Base-by-base conservation (phyloP, 2,888 invertebrate species). In the Andrena haemorrhoa region DNA sequence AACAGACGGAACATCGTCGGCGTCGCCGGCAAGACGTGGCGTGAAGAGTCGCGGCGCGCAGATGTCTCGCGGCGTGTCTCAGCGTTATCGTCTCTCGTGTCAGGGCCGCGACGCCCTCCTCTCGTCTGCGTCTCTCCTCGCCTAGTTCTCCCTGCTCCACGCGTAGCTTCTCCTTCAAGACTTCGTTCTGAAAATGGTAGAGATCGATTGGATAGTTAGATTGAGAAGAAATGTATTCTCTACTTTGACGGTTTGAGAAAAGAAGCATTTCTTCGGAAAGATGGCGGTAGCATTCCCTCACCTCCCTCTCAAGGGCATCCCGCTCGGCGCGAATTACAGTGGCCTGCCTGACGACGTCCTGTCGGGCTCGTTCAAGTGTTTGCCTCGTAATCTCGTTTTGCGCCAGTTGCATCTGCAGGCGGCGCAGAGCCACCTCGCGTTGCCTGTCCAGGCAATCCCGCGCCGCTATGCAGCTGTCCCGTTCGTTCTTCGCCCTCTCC, bases 1-100 rank as follows among this genome's bases (percentile, higher is more conserved):
- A 93, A 88, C 96, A 96, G 31, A 96, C 95, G 6, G 95, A 95
- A 88, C 96, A 96, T 87, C 95, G 95, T 87, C 95, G 94, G 77
- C 95, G 89, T 51, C 93, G 91, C 23, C 93, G 90, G 75, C 93
- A 93, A 53, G 93, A 90, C 0, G 93, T 93, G 7, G 93, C 93
- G 74, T 93, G 93, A 20, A 93, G 79, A 2, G 93, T 93, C 4
- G 93, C 92, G 0, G 93, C 93, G 16, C 92, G 91, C 7, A 93
- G 89, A 86, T 95, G 95, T 68, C 94, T 93, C 26, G 95, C 95
- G 64, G 94, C 94, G 79, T 95, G 93, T 89, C 95, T 94, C 72
- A 95, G 89, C 56, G 94, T 94, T 58, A 93, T 93, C 20, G 95
- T 94, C 88, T 94, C 94, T 82, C 94, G 94, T 41, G 94, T 94